These are phyloP conservation scores for Hormaphis cornu DNA, from an alignment of 1,140 invertebrate genomes.

Conservation along the genomic window DNA sequence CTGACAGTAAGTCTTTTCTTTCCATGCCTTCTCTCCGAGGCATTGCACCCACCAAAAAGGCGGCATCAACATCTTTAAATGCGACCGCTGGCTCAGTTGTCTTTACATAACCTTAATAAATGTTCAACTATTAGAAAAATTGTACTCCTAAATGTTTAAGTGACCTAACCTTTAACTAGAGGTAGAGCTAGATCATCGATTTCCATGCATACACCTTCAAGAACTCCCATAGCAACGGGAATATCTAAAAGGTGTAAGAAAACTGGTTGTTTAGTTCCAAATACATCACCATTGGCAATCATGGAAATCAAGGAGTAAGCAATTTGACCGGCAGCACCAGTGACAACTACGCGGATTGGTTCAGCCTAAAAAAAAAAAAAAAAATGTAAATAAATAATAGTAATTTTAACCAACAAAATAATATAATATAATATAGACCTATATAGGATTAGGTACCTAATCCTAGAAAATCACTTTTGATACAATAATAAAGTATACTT, in stretches of 20 bases:
- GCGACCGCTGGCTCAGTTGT: constrained; percentile 79
- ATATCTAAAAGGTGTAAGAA: constrained; percentile 92
- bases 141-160: background rate
- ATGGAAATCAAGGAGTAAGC: constrained; percentile 93
- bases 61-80: constrained; percentile 93
- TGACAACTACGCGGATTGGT: constrained; percentile 87
- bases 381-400: background rate
- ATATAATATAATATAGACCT: no score
- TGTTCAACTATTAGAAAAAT: background rate
- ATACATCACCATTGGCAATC: constrained; percentile 92
- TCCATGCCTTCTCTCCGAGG: constrained; percentile 98
- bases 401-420: no score
- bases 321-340: constrained; percentile 97
- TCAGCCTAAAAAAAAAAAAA: constrained; percentile 5
- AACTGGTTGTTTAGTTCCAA: constrained; percentile 81
- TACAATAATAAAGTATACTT: no score
- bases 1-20: constrained; percentile 86
- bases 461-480: no score
- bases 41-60: constrained; percentile 98
- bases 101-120: constrained; percentile 60
- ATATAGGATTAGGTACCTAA: no score
- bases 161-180: constrained; percentile 55
- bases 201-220: constrained; percentile 97
- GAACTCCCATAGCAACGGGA: constrained; percentile 82
- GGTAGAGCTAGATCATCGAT: constrained; percentile 90